These are phyloP conservation scores for Helicoverpa zea DNA, from an alignment of 1,140 invertebrate species.

Conservation along the genomic window DNA sequence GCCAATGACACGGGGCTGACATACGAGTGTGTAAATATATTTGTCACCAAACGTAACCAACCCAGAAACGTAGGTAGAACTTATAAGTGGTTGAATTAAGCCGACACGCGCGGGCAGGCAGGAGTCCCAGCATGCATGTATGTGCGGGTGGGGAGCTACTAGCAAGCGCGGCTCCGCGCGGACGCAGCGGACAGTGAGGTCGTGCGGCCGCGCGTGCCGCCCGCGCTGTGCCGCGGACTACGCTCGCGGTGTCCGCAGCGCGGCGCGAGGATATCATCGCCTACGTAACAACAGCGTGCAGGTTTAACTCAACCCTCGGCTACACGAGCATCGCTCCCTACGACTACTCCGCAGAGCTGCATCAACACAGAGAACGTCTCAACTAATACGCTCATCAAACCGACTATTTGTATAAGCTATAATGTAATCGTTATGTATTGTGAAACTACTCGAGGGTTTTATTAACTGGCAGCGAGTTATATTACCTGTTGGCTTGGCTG, in stretches of 20 bases:
- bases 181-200: background rate
- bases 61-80: background rate
- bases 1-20: background rate
- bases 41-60: constrained; percentile 37
- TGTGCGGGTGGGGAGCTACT: background rate
- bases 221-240: background rate
- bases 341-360: background rate
- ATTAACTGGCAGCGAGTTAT: constrained; percentile 40
- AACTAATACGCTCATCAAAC: too few relatives aligned
- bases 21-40: constrained; percentile 24
- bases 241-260: background rate
- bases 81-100: background rate
- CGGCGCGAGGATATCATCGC: background rate
- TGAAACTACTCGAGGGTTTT: background rate
- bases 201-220: background rate
- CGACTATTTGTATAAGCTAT: too few relatives aligned
- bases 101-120: background rate
- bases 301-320: constrained; percentile 2
- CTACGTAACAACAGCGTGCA: constrained; percentile 13
- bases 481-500: constrained; percentile 48
- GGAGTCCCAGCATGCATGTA: background rate
- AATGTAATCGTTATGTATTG: background rate
- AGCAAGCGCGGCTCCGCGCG: background rate
- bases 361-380: too few relatives aligned
- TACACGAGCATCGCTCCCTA: background rate